phyloP scores from a whole-genome alignment of 2,888 invertebrate genomes.

The Amphipoea oculea region DNA sequence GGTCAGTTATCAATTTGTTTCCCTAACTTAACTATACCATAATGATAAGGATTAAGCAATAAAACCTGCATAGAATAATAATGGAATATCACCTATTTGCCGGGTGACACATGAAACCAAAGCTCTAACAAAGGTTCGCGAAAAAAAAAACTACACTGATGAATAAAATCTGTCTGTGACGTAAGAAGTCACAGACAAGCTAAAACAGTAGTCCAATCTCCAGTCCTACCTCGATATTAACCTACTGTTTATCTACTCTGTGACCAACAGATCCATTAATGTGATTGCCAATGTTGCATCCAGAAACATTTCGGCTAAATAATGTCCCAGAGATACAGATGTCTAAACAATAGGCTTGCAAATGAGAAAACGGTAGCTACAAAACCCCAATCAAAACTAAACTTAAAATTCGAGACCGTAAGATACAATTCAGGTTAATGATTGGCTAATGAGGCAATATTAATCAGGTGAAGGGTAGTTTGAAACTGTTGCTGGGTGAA shows the following conservation, averaged over 20 bases:
- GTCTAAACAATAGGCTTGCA: constrained; percentile 34
- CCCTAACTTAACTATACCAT: too few species aligned
- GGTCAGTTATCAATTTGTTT: too few species aligned
- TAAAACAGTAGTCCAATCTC: constrained; percentile 5
- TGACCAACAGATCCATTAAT: constrained; percentile 56
- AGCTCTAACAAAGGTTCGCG: neutral
- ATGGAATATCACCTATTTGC: too few species aligned
- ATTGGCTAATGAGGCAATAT: constrained; percentile 34
- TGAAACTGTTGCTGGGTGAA: constrained; percentile 40
- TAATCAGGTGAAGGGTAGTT: constrained; percentile 50
- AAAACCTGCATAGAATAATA: too few species aligned
- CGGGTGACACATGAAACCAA: too few species aligned
- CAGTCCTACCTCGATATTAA: neutral
- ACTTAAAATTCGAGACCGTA: neutral
- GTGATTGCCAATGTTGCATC: constrained; percentile 57
- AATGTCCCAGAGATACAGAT: constrained; percentile 53
- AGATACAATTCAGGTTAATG: constrained; percentile 6
- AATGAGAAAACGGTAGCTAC: constrained; percentile 47
- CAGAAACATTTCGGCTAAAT: constrained; percentile 58
- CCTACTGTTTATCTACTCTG: constrained; percentile 27
- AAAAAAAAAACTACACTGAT: neutral
- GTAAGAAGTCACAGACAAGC: constrained; percentile 14
- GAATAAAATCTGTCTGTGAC: neutral
- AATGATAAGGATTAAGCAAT: too few species aligned
- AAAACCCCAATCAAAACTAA: constrained; percentile 28